Conservation (phyloP, 1,140 invertebrate species). For the Megalopta genalis region DNA sequence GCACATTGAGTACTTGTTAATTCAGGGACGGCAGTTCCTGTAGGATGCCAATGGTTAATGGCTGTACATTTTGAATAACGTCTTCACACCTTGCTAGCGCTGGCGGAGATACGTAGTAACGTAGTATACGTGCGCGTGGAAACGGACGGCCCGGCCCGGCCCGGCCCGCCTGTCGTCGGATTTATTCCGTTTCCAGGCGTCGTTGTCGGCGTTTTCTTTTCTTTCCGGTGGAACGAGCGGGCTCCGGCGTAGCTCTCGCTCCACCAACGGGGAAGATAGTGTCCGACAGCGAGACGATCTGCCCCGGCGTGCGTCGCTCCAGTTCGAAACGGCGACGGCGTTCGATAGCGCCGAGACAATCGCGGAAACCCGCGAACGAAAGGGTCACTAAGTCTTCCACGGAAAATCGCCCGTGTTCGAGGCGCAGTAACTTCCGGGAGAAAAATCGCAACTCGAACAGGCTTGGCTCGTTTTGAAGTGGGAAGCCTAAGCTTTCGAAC, state of each 20-base stretch:
- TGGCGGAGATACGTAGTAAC: constrained; percentile 8
- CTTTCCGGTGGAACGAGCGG: neutral
- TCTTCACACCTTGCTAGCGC: constrained; percentile 58
- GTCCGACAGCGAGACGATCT: neutral
- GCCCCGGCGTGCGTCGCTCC: too few relatives aligned
- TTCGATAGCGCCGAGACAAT: too few relatives aligned
- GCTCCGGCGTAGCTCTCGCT: too few relatives aligned
- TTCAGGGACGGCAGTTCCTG: constrained; percentile 75
- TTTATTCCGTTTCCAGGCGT: constrained; percentile 36
- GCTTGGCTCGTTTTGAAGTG: too few relatives aligned
- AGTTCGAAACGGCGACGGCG: too few relatives aligned
- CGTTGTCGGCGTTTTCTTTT: neutral
- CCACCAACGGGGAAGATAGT: neutral
- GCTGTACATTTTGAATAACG: constrained; percentile 73
- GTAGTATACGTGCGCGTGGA: constrained; percentile 40
- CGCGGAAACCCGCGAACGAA: too few relatives aligned
- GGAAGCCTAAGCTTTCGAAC: too few relatives aligned
- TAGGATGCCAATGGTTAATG: constrained; percentile 73
- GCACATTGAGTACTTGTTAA: constrained; percentile 77
- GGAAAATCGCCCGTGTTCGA: too few relatives aligned
- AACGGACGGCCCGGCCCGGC: constrained; percentile 26
- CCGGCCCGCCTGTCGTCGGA: constrained; percentile 13
- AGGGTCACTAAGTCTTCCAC: too few relatives aligned
- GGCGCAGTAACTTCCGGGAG: too few relatives aligned
- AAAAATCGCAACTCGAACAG: too few relatives aligned